Base-by-base conservation (phyloP, 2,888 invertebrate genomes). In the Oligia fasciuncula region DNA sequence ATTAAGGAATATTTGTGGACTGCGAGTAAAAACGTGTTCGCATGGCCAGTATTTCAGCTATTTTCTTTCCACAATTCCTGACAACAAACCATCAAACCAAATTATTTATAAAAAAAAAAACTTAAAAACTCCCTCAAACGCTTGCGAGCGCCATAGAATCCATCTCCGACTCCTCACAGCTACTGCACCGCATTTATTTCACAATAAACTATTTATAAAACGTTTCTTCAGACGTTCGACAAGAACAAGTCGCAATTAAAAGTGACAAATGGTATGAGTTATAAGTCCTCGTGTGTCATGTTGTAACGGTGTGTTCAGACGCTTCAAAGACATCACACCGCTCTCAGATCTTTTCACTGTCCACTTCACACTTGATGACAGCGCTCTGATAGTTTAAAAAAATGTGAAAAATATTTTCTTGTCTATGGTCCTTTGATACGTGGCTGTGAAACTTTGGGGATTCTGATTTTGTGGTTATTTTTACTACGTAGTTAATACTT, bases 261-360 rank as follows among this genome's bases (percentile, higher is more conserved):
- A 96, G 95, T 97, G 96, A 97, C 96, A 96, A 96, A 97, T 96
- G 96, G 93, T 94, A 93, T 94, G 94, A 94, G 93, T 94, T 94
- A 94, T 93, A 92, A 85, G 84, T 83, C 88, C 80, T 88, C 90
- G 85, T 84, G 81, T 84, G 87, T 85, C 90, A 85, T 93, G 93
- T 93, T 91, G 94, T 93, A 91, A 91, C 92, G 91, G 91, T 89
- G 89, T 94, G 93, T 93, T 91, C 84, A 73, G 69, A 81, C 90
- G 87, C 92, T 90, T 94, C 94, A 94, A 93, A 94, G 93, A 87
- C 62, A 76, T 75, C 76, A 67, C 78, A 82, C 88, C 78, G 85
- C 72, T 85, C 93, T 95, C 90, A 93, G 96, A 96, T 96, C 95
- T 96, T 90, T 91, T 79, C 89, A 93, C 91, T 92, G 92, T 93